Conservation (phyloP, 2,797 vertebrate species). For the Trematomus bernacchii region DNA sequence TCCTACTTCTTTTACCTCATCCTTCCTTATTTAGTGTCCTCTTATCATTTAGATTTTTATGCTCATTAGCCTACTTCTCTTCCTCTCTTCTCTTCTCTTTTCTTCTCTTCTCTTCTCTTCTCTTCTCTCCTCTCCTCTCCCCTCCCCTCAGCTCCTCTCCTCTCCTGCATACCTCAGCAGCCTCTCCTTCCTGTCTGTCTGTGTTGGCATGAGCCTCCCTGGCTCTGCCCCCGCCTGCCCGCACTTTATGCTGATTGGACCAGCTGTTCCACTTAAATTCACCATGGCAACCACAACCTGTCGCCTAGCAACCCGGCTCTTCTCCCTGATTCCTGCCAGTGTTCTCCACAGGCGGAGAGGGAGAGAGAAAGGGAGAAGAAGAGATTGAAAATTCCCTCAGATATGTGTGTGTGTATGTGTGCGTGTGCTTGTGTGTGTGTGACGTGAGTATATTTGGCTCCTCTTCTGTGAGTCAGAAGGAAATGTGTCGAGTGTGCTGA, state of each 20-base stretch:
- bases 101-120: constrained; percentile 24
- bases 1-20: constrained; percentile 26
- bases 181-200: constrained; percentile 86
- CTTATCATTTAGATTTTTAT: constrained; percentile 29
- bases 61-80: constrained; percentile 41
- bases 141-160: constrained; percentile 32
- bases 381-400: constrained; percentile 86
- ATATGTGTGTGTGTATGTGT: constrained; percentile 58
- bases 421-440: constrained; percentile 17
- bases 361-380: constrained; percentile 78
- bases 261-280: constrained; percentile 95
- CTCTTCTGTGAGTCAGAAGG: constrained; percentile 65
- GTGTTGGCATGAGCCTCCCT: constrained; percentile 89
- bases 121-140: constrained; percentile 31
- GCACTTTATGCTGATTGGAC: constrained; percentile 95
- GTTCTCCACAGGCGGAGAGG: constrained; percentile 91
- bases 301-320: constrained; percentile 93
- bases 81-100: constrained; percentile 21
- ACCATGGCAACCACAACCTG: constrained; percentile 98
- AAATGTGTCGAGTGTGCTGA: constrained; percentile 75
- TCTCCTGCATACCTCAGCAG: constrained; percentile 82
- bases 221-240: constrained; percentile 91
- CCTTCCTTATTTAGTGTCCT: constrained; percentile 42
- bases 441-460: constrained; percentile 60
- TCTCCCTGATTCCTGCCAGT: constrained; percentile 90